Conservation (phyloP, 2,113 vertebrate species). For the Semnornis frantzii region DNA sequence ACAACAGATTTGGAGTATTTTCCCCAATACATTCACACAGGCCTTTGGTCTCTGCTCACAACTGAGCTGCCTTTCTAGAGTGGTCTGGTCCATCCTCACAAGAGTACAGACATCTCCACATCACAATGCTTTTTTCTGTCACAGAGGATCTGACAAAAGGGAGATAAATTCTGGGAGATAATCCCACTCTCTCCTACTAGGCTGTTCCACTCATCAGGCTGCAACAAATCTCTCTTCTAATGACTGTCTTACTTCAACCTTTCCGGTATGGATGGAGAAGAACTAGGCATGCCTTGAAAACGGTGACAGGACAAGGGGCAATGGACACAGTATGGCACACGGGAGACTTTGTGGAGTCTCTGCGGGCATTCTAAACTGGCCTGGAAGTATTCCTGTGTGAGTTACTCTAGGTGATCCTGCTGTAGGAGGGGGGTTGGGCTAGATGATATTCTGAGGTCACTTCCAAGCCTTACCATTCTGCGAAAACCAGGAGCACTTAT, state of each 20-base stretch:
- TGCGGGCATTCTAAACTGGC: too few species aligned
- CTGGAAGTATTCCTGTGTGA: too few species aligned
- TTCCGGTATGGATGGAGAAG: background rate
- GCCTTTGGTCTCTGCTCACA: background rate
- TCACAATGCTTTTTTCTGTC: background rate
- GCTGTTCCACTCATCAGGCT: background rate
- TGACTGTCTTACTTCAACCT: background rate
- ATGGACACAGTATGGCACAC: too few species aligned
- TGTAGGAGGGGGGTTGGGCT: too few species aligned
- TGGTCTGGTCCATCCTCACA: background rate
- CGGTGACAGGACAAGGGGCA: too few species aligned
- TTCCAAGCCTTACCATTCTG: too few species aligned
- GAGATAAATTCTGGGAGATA: background rate
- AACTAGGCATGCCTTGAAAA: background rate
- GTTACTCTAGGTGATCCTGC: too few species aligned
- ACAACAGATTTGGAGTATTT: constrained; percentile 12
- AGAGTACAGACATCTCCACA: background rate
- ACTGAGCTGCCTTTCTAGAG: background rate
- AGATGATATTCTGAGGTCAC: too few species aligned
- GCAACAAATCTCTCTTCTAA: background rate
- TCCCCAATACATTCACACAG: background rate
- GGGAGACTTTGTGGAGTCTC: too few species aligned
- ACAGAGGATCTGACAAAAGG: background rate
- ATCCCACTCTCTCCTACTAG: background rate
- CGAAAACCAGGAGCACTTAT: background rate